These are phyloP conservation scores for Hydrotaea diabolus DNA, from an alignment of 2,888 invertebrate genomes.

Conservation along the genomic window DNA sequence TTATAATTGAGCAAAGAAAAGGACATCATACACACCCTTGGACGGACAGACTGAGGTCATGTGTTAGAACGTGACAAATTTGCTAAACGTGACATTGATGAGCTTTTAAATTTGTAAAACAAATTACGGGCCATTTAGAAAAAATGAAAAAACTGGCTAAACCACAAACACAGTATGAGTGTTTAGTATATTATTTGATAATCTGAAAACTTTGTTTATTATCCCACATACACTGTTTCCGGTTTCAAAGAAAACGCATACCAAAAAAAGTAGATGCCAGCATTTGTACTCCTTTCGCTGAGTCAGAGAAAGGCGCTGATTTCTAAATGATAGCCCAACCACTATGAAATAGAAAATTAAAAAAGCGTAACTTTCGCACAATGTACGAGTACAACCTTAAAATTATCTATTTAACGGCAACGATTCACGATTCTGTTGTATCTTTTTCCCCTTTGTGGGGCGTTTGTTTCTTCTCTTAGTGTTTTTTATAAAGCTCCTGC, in stretches of 20 bases:
- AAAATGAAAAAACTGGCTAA: no score
- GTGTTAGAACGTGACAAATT: slow-evolving; percentile 19
- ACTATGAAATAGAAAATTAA: neutral
- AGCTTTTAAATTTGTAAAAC: slow-evolving; percentile 26
- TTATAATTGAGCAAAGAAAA: no score
- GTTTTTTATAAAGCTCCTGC: neutral
- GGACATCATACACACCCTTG: no score
- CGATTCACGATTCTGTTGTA: slow-evolving; percentile 2
- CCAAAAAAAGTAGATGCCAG: no score
- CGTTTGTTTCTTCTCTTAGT: neutral
- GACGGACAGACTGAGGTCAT: no score
- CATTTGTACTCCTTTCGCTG: no score
- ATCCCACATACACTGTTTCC: neutral
- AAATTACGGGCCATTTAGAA: neutral
- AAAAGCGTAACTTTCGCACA: neutral
- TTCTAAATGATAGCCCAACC: neutral
- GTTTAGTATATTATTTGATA: neutral
- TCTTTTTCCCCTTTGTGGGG: neutral
- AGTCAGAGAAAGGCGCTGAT: slow-evolving; percentile 9
- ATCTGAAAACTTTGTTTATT: neutral
- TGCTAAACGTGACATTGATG: slow-evolving; percentile 30
- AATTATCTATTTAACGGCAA: slow-evolving; percentile 15
- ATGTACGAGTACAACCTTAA: neutral
- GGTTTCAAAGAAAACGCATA: no score
- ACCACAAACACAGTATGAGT: neutral